Evolutionary conservation across 2,888 invertebrate genomes (phyloP).

Genomic region (Spodoptera picta): DNA sequence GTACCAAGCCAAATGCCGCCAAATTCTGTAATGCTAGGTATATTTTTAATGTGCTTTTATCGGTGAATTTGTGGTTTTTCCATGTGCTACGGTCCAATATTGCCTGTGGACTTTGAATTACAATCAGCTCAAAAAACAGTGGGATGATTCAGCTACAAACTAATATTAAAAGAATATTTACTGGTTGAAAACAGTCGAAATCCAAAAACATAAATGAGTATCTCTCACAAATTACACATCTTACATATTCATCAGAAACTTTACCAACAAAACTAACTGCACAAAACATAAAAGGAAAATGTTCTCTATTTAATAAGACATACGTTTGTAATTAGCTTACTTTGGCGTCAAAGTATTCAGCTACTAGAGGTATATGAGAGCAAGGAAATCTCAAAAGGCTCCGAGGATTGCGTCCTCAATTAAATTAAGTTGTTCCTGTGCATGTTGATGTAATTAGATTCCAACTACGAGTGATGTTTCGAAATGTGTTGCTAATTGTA

Average conservation of each 20-base stretch:
- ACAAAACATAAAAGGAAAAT: neutral
- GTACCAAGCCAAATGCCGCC: conserved; percentile 41
- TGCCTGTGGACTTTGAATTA: too few species aligned
- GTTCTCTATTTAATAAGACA: conserved; percentile 1
- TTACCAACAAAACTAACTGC: too few species aligned
- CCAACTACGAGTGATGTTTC: conserved; percentile 17
- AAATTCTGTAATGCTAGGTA: conserved; percentile 20
- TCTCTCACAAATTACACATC: too few species aligned
- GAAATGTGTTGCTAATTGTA: conserved; percentile 15
- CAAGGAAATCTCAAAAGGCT: conserved; percentile 48
- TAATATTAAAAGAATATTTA: too few species aligned
- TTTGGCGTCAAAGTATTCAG: conserved; percentile 4
- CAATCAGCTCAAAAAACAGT: too few species aligned
- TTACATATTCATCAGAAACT: too few species aligned
- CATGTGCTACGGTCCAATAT: too few species aligned
- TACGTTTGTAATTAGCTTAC: neutral
- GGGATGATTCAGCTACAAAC: too few species aligned
- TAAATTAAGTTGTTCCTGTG: conserved; percentile 50
- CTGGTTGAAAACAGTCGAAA: too few species aligned
- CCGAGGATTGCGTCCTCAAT: conserved; percentile 38
- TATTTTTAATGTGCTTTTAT: conserved; percentile 22
- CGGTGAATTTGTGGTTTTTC: conserved; percentile 12
- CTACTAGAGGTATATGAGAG: conserved; percentile 33
- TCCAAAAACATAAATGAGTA: too few species aligned
- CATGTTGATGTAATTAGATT: conserved; percentile 50